Evolutionary conservation across 2,888 invertebrate genomes (phyloP), one percentile per base, ranked within the genome.

Genomic region (Nomada flava): DNA sequence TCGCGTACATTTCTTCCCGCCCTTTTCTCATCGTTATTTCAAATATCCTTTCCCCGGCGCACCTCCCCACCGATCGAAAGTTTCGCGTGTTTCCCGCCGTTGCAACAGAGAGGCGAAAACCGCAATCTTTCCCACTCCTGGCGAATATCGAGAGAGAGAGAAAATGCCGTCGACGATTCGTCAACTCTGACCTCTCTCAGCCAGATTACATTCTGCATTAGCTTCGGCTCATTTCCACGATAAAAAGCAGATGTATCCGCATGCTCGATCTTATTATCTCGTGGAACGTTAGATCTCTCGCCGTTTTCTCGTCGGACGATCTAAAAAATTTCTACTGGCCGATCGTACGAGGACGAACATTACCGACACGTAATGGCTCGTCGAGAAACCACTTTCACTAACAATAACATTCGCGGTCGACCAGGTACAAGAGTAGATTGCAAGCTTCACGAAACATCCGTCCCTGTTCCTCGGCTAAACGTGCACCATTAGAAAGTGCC

Each of bases 331-430:
- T 67, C 68, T 71, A 68, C 59, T 15, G 50, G 44, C 13, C 36
- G 47, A 67, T 73, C 64, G 68, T n/a, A 26, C 55, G 67, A 59
- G 63, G 71, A 75, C 59, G 76, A 71, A 69, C 29, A 50, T 44
- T 42, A 2, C 64, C 13, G n/a, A 15, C 23, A 53, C 70, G 52
- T 59, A 65, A 74, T 77, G 71, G 71, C 50, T 15, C 53, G 57
- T 53, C 60, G 68, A 57, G 36, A 20, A 42, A 15, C 42, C 55
- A 67, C 83, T 85, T 87, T 85, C 83, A 85, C 83, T 42, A 23
- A 64, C 83, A 85, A 81, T 42, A 23, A 64, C 57, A 74, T 65
- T 79, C 74, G 76, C 72, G 74, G 73, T 82, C 62, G 47, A 70
- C 64, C 77, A 57, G 42, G n/a, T 55, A 47, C 55, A 65, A 52